phyloP scores from a whole-genome alignment of 2,113 vertebrate genomes.

The Phrynocephalus versicolor region DNA sequence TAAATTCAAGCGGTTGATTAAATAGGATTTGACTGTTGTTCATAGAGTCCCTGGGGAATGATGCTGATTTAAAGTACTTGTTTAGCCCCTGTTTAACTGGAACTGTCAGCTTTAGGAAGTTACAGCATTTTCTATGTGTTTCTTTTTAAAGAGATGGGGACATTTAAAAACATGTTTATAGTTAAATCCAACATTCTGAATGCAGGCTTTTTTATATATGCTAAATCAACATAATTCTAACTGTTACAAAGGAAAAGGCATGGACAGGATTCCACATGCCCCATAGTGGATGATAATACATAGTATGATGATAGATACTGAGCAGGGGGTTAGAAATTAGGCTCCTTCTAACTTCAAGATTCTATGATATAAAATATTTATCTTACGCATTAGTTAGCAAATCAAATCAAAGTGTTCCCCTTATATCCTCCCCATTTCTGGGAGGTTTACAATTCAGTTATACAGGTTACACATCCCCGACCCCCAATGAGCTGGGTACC shows the following conservation, averaged over 20 bases:
- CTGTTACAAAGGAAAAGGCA: conserved; percentile 45
- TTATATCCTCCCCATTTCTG: no score
- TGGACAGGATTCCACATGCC: conserved; percentile 37
- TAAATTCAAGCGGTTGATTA: conserved; percentile 56
- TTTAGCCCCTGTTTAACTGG: conserved; percentile 60
- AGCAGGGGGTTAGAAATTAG: no score
- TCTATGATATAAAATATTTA: no score
- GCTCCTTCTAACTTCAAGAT: no score
- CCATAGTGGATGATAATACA: conserved; percentile 27
- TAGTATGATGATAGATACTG: background rate
- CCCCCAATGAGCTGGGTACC: no score
- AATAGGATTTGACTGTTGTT: conserved; percentile 58
- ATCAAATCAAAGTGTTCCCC: no score
- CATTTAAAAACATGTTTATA: background rate
- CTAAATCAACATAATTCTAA: conserved; percentile 52
- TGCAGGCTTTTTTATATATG: conserved; percentile 41
- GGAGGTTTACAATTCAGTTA: no score
- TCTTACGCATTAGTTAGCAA: no score
- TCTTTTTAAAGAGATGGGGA: background rate
- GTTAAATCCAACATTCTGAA: conserved; percentile 53
- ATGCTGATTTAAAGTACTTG: conserved; percentile 60
- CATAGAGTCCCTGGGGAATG: conserved; percentile 35
- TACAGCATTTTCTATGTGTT: conserved; percentile 33
- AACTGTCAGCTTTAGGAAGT: conserved; percentile 62
- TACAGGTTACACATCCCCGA: no score